Conservation (phyloP, 2,113 vertebrate genomes). For the Solea solea region DNA sequence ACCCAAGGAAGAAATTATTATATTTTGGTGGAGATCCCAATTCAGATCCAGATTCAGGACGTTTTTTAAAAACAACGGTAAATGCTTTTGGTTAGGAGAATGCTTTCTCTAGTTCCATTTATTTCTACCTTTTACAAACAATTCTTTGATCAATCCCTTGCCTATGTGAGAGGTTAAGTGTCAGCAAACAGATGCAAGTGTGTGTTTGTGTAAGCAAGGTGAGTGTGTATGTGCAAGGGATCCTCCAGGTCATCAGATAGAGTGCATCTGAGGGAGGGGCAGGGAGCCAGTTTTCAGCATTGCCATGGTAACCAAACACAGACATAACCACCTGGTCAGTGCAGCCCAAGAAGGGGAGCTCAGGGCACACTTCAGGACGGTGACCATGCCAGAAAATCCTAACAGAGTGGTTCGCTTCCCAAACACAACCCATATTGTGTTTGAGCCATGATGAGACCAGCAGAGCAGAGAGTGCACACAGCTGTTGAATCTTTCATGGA, state of each 20-base stretch:
- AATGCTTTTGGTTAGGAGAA: neutral
- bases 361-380: conserved; percentile 60
- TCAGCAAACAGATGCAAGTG: conserved; percentile 46
- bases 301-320: conserved; percentile 64
- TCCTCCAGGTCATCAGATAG: conserved; percentile 67
- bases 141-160: conserved; percentile 12
- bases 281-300: conserved; percentile 34
- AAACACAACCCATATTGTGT: conserved; percentile 52
- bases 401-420: conserved; percentile 40
- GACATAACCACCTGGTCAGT: conserved; percentile 64
- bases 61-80: neutral
- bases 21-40: too few species aligned
- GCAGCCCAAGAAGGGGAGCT: conserved; percentile 34
- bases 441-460: conserved; percentile 21
- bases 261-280: conserved; percentile 65
- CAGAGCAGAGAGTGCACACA: conserved; percentile 26
- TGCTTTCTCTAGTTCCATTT: neutral
- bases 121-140: conserved; percentile 3
- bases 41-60: too few species aligned
- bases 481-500: conserved; percentile 65
- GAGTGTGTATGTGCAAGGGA: conserved; percentile 29
- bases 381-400: conserved; percentile 51
- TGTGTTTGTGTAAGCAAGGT: conserved; percentile 17
- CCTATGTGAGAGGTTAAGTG: conserved; percentile 37
- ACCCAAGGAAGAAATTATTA: too few species aligned